Base-by-base conservation (phyloP, 2,113 vertebrate genomes). In the Origma solitaria region DNA sequence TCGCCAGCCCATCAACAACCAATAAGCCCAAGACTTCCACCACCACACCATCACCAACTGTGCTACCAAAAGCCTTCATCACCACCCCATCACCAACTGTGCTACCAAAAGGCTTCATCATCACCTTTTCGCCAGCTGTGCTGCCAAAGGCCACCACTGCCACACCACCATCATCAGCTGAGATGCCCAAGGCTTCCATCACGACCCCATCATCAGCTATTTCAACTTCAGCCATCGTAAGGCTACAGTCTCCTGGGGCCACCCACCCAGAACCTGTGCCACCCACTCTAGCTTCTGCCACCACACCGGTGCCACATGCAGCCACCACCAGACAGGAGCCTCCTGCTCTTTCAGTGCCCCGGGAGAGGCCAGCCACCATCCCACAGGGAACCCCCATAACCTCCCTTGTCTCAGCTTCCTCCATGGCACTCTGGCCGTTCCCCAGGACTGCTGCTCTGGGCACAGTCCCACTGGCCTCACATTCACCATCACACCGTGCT, bases 11-110 rank as follows among this genome's bases (percentile, higher is more conserved):
- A 42, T 42, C 37, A 78, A 0, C 42, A 30, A 0, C 7, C 44
- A 17, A 45, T 45, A 45, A 18, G 23, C 6, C 15, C 0, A 1
- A 47, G 30, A 0, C 20, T 3, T 71, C 15, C 24, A 28, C 18
- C 18, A 20, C 1, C 12, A 58, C 27, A 0, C 7, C 35, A 24
- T 35, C 53, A 49, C 0, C 57, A 44, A 0, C 8, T 3, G 2
- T 15, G 11, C 31, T 33, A 2, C 35, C 42, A 0, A 1, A 68
- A 38, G 0, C 17, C 2, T 50, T 31, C 33, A 35, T 19, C 24
- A 30, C 0, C 22, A 62, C 25, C 0, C 25, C 22, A 33, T 44
- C 35, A 69, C 1, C 42, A 37, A 1, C 14, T 7, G 5, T 14
- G 24, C 25, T 24, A 31, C 19, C 44, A 1, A 0, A 71, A 5